phyloP scores from a whole-genome alignment of 2,888 invertebrate species.

The Pseudanteris insignis region DNA sequence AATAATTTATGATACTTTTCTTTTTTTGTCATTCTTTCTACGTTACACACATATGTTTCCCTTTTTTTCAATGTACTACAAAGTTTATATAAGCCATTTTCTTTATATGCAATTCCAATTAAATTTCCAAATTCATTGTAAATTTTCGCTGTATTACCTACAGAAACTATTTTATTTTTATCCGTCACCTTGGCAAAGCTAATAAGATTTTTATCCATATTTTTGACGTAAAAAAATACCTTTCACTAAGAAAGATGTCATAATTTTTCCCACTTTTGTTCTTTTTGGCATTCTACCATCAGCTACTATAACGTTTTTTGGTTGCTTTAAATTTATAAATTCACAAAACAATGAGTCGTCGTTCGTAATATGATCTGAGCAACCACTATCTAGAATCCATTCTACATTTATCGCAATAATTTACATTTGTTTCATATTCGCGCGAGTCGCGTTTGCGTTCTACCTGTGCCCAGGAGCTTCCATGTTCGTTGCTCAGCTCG shows the following conservation, averaged over 20 bases:
- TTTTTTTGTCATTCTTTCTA: constrained; percentile 24
- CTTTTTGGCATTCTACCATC: constrained; percentile 21
- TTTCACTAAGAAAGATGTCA: constrained; percentile 11
- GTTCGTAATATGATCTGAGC: constrained; percentile 18
- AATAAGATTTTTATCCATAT: constrained; percentile 29
- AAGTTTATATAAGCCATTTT: constrained; percentile 26
- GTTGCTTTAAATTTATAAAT: constrained; percentile 9
- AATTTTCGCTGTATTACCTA: constrained; percentile 16
- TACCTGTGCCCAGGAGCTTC: too few species aligned
- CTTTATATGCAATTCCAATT: constrained; percentile 37
- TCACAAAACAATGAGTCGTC: constrained; percentile 6
- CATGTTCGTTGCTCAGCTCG: too few species aligned
- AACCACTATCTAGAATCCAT: constrained; percentile 23
- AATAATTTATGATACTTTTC: constrained; percentile 15
- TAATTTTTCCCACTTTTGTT: constrained; percentile 23
- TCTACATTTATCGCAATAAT: not conserved
- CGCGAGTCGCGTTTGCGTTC: too few species aligned
- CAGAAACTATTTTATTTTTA: constrained; percentile 24
- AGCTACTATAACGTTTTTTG: constrained; percentile 13
- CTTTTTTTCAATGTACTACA: constrained; percentile 2
- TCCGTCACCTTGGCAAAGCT: constrained; percentile 25
- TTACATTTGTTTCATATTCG: too few species aligned
- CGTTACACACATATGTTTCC: not conserved
- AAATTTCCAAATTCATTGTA: constrained; percentile 19
- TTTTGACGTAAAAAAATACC: constrained; percentile 19